Base-by-base conservation (phyloP, 1,140 invertebrate species). In the Drosophila kurseongensis region DNA sequence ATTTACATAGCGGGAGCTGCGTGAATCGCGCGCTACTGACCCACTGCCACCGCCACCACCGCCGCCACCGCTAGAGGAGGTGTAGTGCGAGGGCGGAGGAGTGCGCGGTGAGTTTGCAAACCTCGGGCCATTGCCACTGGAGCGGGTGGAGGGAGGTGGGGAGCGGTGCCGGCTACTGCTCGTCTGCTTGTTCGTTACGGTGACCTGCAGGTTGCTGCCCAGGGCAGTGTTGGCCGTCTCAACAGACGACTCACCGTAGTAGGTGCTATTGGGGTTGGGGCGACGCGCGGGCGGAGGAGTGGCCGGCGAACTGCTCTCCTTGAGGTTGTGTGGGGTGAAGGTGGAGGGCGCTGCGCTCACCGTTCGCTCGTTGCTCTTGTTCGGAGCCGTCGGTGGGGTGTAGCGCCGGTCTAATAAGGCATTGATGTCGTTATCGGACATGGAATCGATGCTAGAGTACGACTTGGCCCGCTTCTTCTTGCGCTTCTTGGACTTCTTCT, bases 401-500 rank as follows among this genome's bases (percentile, higher is more conserved):
- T 91, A 92, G 32, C 82, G 84, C 5, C 92, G 91, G 61, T 92
- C 93, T n/a, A 94, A 69, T 63, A 93, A 93, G 6, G 75, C 54
- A 23, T 76, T 90, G 5, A 91, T 68, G 74, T 94, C 94, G 69
- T 93, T 94, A n/a, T 94, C 93, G 2, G 94, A 94, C 42, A 94
- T 89, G 40, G 94, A 94, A 75, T 94, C 94, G 51, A 94, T 92
- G 80, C 95, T 96, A 0, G 95, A 92, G 47, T 86, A 93, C 60
- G 95, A 96, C 42, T 95, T 93, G 14, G 95, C 95, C 42, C 93
- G 92, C 42, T 95, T 94, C 75, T 95, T 95, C 2, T 93, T 93
- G 80, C 95, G 95, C 67, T 94, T 94, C 80, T 96, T 96, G 10
- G 95, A 95, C 92, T 96, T 96, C 91, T 96, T 96, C 89, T 95